phyloP scores from a whole-genome alignment of 1,140 invertebrate genomes.

The Calliphora vicina region DNA sequence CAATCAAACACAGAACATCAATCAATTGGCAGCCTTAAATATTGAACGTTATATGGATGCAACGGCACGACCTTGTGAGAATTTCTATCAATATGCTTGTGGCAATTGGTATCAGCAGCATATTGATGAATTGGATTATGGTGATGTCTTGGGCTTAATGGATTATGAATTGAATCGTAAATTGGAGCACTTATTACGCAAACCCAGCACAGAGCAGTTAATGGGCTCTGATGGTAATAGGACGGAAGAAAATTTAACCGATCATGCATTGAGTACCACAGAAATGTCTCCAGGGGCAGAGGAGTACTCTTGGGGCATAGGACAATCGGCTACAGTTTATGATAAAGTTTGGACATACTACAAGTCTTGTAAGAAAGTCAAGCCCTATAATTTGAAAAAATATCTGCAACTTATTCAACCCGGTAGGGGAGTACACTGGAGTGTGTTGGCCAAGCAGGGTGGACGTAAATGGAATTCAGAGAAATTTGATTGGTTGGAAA shows the following conservation, averaged over 20 bases:
- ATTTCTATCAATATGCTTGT: constrained; percentile 60
- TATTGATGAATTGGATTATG: constrained; percentile 46
- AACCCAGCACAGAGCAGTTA: constrained; percentile 2
- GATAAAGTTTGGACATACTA: constrained; percentile 53
- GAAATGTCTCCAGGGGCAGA: not conserved
- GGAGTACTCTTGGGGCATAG: not conserved
- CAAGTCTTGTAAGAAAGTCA: constrained; percentile 56
- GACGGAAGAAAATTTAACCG: constrained; percentile 32
- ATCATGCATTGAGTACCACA: not conserved
- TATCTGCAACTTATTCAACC: constrained; percentile 52
- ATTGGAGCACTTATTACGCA: constrained; percentile 46
- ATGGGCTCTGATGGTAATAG: not conserved
- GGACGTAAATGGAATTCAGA: constrained; percentile 48
- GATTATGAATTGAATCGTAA: constrained; percentile 50
- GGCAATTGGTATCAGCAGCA: constrained; percentile 54
- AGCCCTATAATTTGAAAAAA: constrained; percentile 59
- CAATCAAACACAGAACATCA: constrained; percentile 40
- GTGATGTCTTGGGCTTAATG: constrained; percentile 49
- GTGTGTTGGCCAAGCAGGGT: constrained; percentile 46
- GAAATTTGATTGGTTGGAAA: constrained; percentile 52
- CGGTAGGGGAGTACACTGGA: constrained; percentile 47
- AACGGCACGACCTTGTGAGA: constrained; percentile 52
- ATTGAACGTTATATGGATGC: constrained; percentile 58
- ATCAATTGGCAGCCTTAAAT: constrained; percentile 53
- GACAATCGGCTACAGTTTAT: constrained; percentile 32